Evolutionary conservation across 2,888 invertebrate species (phyloP), one percentile per base, ranked within the genome.

Genomic region (Troides helena): DNA sequence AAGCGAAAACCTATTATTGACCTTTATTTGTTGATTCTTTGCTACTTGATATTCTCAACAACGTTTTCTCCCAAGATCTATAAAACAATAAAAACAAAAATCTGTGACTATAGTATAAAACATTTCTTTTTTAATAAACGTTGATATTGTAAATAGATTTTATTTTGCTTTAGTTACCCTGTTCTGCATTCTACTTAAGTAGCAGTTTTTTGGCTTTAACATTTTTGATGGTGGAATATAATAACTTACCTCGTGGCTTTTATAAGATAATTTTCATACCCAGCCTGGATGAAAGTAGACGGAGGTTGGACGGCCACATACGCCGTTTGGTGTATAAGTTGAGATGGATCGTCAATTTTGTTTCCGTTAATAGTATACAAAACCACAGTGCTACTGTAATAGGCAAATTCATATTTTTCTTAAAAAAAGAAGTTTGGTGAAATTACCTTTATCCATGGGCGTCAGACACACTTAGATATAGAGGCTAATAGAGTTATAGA

Each of bases 21-120:
- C 70, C 67, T 67, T 68, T 71, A 61, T 43, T 56, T n/a, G 70
- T 36, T 57, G 65, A 71, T 17, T 71, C 67, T 61, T 58, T 23
- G 39, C 63, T 72, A 60, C 71, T 75, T 10, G 66, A 67, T 76
- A 72, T 79, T 72, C 79, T 86, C 39, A 78, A 75, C 74, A 83
- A 81, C 12, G 90, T 81, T 72, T 85, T 90, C 75, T 90, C 89
- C 80, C 87, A 83, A 43, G 91, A 91, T 74, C 91, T 90, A 72
- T 56, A 77, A 80, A 75, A 73, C 62, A n/a, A 53, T 10, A n/a
- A 5, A 6, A n/a, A n/a, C 7, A 53, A 53, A 53, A 53, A n/a
- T 53, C 4, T 53, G n/a, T 53, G 6, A 46, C 12, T 14, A 46
- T 46, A 4, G 14, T 46, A 14, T 46, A 12, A 46, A 30, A 46